Base-by-base conservation (phyloP, 1,140 invertebrate genomes). In the Aphidius ervi region DNA sequence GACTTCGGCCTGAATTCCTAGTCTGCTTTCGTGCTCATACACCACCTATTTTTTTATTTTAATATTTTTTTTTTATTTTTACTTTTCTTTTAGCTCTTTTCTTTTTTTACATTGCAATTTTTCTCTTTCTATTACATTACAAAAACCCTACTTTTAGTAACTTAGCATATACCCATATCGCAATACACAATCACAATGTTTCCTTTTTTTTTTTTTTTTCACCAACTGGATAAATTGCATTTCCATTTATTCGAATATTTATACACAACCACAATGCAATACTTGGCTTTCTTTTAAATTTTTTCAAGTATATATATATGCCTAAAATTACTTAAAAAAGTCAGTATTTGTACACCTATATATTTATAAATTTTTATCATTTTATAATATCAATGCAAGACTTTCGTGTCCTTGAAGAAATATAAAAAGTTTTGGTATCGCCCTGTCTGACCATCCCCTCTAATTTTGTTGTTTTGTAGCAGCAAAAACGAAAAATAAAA, bases 1-100 rank as follows among this genome's bases (percentile, higher is more conserved):
- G 69, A 73, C 68, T 74, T 74, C 67, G 68, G 68, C 63, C 67
- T 67, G 71, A 68, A 74, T 72, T 74, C 65, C 60, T 49, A 52
- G 64, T 64, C 68, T 67, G 67, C 69, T 65, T 70, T 71, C 68
- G 67, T 71, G 68, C 65, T 66, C 65, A 47, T 64, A 9, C 52
- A 49, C 52, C 46, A 57, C 46, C 31, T 48, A 55, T 39, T 47
- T 56, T 56, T 16, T 16, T 16, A 16, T 16, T 16, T 16, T 16
- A 16, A 16, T 16, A 16, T 16, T 16, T 16, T 16, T 16, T 52
- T 52, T 50, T 8, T 10, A 48, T 9, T 46, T 16, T 48, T 42
- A 50, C 62, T 9, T 23, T 16, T 46, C 54, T 40, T 41, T 43
- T 10, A 48, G 41, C 43, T 52, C 40, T 45, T 31, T 40, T 46